phyloP scores from a whole-genome alignment of 1,140 invertebrate species.

The Zaprionus ghesquierei region DNA sequence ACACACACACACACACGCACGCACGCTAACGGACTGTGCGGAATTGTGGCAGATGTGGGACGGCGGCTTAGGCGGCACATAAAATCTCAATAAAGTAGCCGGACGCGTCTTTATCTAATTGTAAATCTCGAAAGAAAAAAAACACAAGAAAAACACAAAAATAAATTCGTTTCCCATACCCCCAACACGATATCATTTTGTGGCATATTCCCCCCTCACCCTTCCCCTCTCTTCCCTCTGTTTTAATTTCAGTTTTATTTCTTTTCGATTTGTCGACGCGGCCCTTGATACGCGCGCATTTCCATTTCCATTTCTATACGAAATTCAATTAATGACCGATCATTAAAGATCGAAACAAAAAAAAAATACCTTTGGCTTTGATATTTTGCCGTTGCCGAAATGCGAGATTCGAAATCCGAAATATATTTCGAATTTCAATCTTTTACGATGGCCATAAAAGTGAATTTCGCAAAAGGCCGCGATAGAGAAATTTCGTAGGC shows the following conservation, averaged over 20 bases:
- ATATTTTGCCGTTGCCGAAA: constrained; percentile 71
- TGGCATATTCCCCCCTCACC: constrained; percentile 2
- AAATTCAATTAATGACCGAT: constrained; percentile 78
- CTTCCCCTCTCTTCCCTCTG: not conserved
- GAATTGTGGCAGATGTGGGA: constrained; percentile 36
- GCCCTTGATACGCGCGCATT: constrained; percentile 66
- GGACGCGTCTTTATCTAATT: constrained; percentile 70
- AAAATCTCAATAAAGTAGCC: constrained; percentile 80
- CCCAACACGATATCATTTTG: constrained; percentile 55
- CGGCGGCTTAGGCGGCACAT: constrained; percentile 70
- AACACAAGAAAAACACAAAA: constrained; percentile 21
- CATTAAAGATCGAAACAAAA: constrained; percentile 44
- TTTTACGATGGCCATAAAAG: constrained; percentile 52
- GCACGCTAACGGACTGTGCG: not conserved
- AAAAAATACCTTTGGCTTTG: constrained; percentile 56
- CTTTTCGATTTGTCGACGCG: constrained; percentile 14
- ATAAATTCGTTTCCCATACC: constrained; percentile 35
- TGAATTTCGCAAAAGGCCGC: not conserved
- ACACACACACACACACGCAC: constrained; percentile 1
- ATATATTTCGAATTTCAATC: constrained; percentile 34
- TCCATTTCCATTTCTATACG: constrained; percentile 72
- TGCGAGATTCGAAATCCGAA: constrained; percentile 60
- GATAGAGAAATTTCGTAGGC: not conserved
- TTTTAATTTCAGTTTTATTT: constrained; percentile 19
- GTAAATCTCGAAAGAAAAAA: constrained; percentile 69